These are phyloP conservation scores for Eubasilissa splendida DNA, from an alignment of 2,888 invertebrate genomes.

Conservation along the genomic window DNA sequence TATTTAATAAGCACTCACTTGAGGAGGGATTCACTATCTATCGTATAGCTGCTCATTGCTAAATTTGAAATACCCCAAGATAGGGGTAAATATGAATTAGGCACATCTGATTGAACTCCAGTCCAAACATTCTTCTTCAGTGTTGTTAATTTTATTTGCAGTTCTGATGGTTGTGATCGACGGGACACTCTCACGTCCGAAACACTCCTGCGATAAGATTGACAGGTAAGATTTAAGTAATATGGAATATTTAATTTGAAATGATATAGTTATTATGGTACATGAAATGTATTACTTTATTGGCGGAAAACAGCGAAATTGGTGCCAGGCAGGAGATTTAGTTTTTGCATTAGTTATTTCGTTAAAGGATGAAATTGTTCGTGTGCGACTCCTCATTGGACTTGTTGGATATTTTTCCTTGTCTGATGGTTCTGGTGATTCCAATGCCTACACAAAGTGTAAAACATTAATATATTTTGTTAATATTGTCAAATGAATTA, in stretches of 20 bases:
- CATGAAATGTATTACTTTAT: conserved; percentile 65
- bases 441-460: conserved; percentile 65
- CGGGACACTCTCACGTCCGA: conserved; percentile 67
- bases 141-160: conserved; percentile 79
- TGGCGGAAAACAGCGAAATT: conserved; percentile 68
- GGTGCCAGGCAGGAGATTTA: conserved; percentile 71
- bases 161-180: conserved; percentile 72
- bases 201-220: conserved; percentile 63
- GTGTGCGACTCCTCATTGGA: conserved; percentile 65
- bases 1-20: conserved; percentile 64
- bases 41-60: conserved; percentile 72
- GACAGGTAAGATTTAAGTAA: conserved; percentile 14
- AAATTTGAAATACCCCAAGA: conserved; percentile 79
- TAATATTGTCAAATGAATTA: neutral
- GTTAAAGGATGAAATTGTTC: conserved; percentile 70
- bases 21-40: conserved; percentile 74
- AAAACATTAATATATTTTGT: conserved; percentile 19
- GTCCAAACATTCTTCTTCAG: conserved; percentile 85
- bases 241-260: no score
- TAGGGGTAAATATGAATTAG: conserved; percentile 68
- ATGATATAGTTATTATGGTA: no score
- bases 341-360: conserved; percentile 67
- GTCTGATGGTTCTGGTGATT: conserved; percentile 70
- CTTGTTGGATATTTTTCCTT: conserved; percentile 64
- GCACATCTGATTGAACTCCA: conserved; percentile 72